These are phyloP conservation scores for Antechinus stuartii DNA, from an alignment of 2,113 vertebrate species.

Conservation along the genomic window DNA sequence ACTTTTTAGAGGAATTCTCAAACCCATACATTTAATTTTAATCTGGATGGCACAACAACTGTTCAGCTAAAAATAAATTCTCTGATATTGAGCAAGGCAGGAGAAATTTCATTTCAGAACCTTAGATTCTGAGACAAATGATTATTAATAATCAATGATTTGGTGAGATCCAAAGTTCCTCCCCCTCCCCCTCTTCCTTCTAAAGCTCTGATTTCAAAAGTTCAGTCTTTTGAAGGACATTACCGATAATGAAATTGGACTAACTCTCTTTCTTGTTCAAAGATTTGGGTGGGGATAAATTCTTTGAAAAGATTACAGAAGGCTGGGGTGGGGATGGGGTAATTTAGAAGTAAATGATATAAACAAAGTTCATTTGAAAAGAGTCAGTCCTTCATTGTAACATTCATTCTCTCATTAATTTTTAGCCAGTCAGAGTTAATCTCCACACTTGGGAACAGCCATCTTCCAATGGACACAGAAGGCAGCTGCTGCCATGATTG, in stretches of 20 bases:
- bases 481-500: neutral
- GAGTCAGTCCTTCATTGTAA: neutral
- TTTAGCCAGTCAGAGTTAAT: neutral
- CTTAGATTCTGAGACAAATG: neutral
- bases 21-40: constrained; percentile 44
- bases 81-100: constrained; percentile 27
- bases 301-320: neutral
- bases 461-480: neutral
- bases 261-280: neutral
- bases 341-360: neutral
- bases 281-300: neutral
- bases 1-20: constrained; percentile 56
- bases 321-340: neutral
- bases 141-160: neutral
- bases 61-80: constrained; percentile 54
- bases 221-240: neutral
- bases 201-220: neutral
- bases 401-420: neutral
- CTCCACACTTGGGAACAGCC: no score
- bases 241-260: neutral
- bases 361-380: neutral
- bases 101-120: neutral
- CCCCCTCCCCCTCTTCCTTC: neutral
- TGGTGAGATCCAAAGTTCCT: neutral
- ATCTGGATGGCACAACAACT: constrained; percentile 36